Evolutionary conservation across 2,888 invertebrate genomes (phyloP).

Genomic region (Cylloceria caligata): DNA sequence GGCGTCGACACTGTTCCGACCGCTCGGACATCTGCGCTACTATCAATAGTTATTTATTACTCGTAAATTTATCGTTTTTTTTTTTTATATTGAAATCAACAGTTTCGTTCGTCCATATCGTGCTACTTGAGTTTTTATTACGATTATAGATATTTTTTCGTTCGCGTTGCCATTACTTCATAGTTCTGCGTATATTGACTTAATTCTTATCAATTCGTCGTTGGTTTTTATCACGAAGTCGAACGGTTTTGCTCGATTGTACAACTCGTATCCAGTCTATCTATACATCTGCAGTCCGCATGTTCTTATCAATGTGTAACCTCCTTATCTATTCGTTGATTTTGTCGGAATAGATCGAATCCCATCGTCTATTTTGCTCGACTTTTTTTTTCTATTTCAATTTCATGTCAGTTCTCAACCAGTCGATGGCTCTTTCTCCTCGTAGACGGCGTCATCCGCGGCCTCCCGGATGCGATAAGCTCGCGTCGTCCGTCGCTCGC

Average conservation of each 20-base stretch:
- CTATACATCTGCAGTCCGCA: background rate
- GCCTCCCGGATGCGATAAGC: constrained; percentile 64
- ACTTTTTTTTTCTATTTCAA: background rate
- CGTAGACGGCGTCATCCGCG: constrained; percentile 54
- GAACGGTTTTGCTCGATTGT: background rate
- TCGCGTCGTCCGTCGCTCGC: constrained; percentile 53
- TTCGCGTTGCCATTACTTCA: background rate
- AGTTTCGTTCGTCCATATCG: background rate
- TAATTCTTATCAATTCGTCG: background rate
- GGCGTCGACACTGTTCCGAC: constrained; percentile 47
- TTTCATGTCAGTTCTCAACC: background rate
- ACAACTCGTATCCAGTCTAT: background rate
- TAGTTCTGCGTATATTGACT: background rate
- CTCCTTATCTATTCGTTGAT: background rate
- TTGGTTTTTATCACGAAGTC: background rate
- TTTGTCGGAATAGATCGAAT: background rate
- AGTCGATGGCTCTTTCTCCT: constrained; percentile 38
- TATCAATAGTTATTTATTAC: background rate
- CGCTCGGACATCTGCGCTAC: constrained; percentile 11
- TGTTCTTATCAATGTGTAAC: background rate
- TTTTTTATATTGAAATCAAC: background rate
- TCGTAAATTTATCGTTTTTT: constrained; percentile 2
- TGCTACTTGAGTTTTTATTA: background rate
- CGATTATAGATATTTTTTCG: background rate
- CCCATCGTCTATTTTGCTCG: background rate